These are phyloP conservation scores for Forbesichthys papilliferus DNA, from an alignment of 2,113 vertebrate genomes.

Conservation along the genomic window DNA sequence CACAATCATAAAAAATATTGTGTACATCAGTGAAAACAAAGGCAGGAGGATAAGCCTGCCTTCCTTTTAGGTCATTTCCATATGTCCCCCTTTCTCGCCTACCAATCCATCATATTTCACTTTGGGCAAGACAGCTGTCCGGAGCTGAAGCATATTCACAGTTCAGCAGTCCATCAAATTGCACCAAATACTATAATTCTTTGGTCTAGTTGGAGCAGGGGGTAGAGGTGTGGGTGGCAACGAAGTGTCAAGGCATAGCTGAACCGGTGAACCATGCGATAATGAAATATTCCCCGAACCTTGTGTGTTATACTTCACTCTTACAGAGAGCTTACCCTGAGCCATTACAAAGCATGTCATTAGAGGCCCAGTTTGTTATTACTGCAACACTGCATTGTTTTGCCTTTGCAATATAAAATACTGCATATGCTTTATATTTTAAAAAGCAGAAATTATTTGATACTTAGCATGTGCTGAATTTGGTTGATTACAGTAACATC, in stretches of 20 bases:
- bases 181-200: slow-evolving; percentile 71
- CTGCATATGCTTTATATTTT: too few relatives aligned
- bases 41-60: slow-evolving; percentile 12
- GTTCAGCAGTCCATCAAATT: slow-evolving; percentile 80
- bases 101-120: slow-evolving; percentile 76
- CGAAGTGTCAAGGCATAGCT: slow-evolving; percentile 34
- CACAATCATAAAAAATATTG: not conserved
- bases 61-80: slow-evolving; percentile 68
- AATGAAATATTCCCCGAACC: not conserved
- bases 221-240: slow-evolving; percentile 18
- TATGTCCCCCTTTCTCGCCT: slow-evolving; percentile 64
- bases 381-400: not conserved
- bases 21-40: slow-evolving; percentile 47
- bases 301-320: not conserved
- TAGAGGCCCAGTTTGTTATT: not conserved
- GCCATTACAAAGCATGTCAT: too few relatives aligned
- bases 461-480: too few relatives aligned
- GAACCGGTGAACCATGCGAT: slow-evolving; percentile 27
- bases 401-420: not conserved
- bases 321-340: too few relatives aligned
- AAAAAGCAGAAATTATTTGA: too few relatives aligned
- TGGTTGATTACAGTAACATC: too few relatives aligned
- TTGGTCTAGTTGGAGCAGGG: slow-evolving; percentile 58
- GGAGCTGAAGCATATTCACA: slow-evolving; percentile 72
- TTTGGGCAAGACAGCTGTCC: slow-evolving; percentile 73